Evolutionary conservation across 2,888 invertebrate genomes (phyloP), one percentile per base, ranked within the genome.

Genomic region (Ophion obscuratus): DNA sequence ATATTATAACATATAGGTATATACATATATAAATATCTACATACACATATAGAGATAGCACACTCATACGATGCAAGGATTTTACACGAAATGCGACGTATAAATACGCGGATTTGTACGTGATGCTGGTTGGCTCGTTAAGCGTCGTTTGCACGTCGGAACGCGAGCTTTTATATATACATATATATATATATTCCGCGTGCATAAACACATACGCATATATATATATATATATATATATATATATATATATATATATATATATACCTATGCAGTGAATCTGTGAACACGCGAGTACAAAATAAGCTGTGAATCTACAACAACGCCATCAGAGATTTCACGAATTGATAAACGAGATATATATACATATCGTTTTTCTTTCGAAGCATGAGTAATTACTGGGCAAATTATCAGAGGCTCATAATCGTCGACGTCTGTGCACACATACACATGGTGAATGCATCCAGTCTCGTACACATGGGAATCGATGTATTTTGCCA

Each of bases 71-170:
- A n/a, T 31, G 47, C 89, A 90, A 90, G 91, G 91, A 90, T 92
- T 92, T 92, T 90, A 92, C 91, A 91, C 90, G 90, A 64, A 90
- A 89, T 89, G 89, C 89, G 91, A 92, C 92, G 92, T 92, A 94
- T 93, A 93, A 93, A 93, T 92, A 92, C 89, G 88, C 89, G 92
- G 92, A 93, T 93, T 91, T 89, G 89, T 88, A 89, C 81, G 77
- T 81, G 81, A 87, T 71, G 84, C 85, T 77, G 81, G 68, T 74
- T 70, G 78, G 87, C 86, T 88, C 88, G 88, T 88, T 88, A 87
- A 88, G 86, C 87, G 84, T 88, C 87, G 87, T 88, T 88, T 87
- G 87, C 87, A 88, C 85, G 81, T 86, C 81, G 83, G 81, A 81
- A 81, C 81, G 66, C 82, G 81, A 80, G 67, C 71, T 73, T 74